These are phyloP conservation scores for Datnioides undecimradiatus DNA, from an alignment of 2,113 vertebrate species.

Conservation along the genomic window DNA sequence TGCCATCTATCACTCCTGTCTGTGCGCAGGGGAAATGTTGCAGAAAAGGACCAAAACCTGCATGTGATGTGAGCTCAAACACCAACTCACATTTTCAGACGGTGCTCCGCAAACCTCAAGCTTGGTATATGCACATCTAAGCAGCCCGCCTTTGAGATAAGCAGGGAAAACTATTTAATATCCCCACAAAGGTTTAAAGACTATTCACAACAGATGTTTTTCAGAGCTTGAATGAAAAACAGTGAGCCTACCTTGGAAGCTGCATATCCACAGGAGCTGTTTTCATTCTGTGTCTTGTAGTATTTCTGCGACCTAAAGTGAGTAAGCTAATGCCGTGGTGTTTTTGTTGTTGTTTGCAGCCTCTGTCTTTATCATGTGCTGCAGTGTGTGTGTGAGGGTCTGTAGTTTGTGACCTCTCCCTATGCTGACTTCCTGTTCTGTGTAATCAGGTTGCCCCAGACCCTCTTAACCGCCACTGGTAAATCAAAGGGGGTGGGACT, in stretches of 20 bases:
- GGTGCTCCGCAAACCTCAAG: neutral
- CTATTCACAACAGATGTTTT: neutral
- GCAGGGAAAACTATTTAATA: neutral
- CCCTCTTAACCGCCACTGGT: constrained; percentile 65
- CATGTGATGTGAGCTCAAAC: neutral
- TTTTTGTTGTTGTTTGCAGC: constrained; percentile 61
- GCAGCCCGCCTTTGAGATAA: too few species aligned
- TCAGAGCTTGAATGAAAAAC: neutral
- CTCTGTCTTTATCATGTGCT: constrained; percentile 74
- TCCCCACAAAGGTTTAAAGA: neutral
- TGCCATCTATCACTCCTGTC: neutral
- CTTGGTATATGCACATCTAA: too few species aligned
- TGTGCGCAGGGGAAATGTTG: neutral
- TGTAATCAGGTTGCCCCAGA: constrained; percentile 82
- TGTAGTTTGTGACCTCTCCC: constrained; percentile 78
- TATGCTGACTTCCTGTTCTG: constrained; percentile 78
- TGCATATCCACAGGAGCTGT: constrained; percentile 11
- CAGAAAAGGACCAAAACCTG: neutral
- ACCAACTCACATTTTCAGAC: neutral
- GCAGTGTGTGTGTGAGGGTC: constrained; percentile 64
- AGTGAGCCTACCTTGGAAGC: constrained; percentile 55
- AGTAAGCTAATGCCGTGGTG: neutral
- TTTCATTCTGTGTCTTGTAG: neutral
- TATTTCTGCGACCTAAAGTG: neutral
- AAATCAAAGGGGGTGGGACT: constrained; percentile 62